A percentile compares a stretch with the other conserved stretches of the same genome.
These are phyloP conservation scores for Ophion ellenae DNA, from an alignment of 2,888 invertebrate genomes.

Conservation along the genomic window DNA sequence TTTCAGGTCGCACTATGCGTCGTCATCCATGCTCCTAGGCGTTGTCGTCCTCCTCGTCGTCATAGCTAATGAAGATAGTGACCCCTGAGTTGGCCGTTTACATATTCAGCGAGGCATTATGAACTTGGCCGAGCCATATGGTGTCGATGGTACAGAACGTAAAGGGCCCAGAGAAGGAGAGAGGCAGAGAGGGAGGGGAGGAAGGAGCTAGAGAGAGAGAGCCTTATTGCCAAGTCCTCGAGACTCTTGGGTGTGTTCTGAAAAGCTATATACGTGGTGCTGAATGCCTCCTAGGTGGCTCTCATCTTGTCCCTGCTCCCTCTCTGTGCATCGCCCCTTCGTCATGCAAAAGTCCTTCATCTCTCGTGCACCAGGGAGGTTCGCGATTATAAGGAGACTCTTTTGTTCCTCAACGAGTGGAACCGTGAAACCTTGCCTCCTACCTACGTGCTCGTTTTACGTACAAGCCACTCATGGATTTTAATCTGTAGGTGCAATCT, in stretches of 20 bases:
- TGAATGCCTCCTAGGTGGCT: constrained; percentile 51
- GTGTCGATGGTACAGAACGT: constrained; percentile 73
- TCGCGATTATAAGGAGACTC: constrained; percentile 73
- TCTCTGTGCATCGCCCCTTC: constrained; percentile 56
- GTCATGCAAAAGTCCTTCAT: constrained; percentile 69
- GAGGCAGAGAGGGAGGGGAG: constrained; percentile 2
- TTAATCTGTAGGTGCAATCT: constrained; percentile 65
- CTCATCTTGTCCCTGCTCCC: constrained; percentile 50
- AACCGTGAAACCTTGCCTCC: neutral
- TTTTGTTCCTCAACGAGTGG: constrained; percentile 69
- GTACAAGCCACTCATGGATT: constrained; percentile 56
- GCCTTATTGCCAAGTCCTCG: constrained; percentile 67
- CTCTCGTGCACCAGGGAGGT: constrained; percentile 67
- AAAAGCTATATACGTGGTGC: constrained; percentile 64
- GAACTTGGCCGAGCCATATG: constrained; percentile 78
- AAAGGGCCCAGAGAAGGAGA: constrained; percentile 69
- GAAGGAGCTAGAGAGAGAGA: neutral
- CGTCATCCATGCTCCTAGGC: constrained; percentile 6
- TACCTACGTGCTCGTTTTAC: constrained; percentile 43
- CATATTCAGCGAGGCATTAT: constrained; percentile 72
- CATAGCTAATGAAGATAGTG: constrained; percentile 60
- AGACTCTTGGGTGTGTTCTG: constrained; percentile 66
- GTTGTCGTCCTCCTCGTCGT: constrained; percentile 27
- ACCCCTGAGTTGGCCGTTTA: constrained; percentile 69
- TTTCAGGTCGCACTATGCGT: constrained; percentile 22